Percentiles rank a stretch among this genome's conserved stretches.
Conservation (phyloP, 2,888 invertebrate species). For the Druceiella hillmani region DNA sequence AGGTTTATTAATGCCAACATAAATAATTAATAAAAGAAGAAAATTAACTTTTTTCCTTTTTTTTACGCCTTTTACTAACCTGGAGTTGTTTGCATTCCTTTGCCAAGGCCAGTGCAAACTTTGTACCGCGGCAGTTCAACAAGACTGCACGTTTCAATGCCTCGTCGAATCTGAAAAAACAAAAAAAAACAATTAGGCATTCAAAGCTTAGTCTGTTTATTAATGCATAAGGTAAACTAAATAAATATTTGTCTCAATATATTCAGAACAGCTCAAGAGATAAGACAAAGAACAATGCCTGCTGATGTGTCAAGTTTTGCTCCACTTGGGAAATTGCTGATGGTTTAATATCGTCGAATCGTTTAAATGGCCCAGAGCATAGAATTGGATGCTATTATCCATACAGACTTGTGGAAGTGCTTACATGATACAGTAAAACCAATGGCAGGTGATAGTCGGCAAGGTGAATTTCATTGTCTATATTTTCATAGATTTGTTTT, state of each 20-base stretch:
- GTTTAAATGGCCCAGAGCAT: too few relatives aligned
- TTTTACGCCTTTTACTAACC: constrained; percentile 39
- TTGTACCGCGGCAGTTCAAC: constrained; percentile 89
- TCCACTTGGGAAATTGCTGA: too few relatives aligned
- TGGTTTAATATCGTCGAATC: too few relatives aligned
- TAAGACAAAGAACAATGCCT: too few relatives aligned
- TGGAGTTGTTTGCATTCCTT: constrained; percentile 69
- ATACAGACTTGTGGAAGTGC: too few relatives aligned
- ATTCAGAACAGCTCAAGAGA: neutral
- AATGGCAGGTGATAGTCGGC: too few relatives aligned
- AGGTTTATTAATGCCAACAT: constrained; percentile 10
- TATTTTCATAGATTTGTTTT: too few relatives aligned
- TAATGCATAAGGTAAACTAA: neutral
- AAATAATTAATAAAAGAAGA: constrained; percentile 10
- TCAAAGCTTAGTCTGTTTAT: neutral
- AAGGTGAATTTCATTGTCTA: too few relatives aligned
- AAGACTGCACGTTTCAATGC: constrained; percentile 82
- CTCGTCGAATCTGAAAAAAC: constrained; percentile 80
- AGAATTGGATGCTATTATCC: too few relatives aligned
- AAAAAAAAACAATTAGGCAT: constrained; percentile 40
- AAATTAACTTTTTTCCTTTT: too few relatives aligned
- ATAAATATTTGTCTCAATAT: neutral
- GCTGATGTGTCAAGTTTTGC: too few relatives aligned
- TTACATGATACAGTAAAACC: too few relatives aligned
- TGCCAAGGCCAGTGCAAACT: constrained; percentile 78